These are phyloP conservation scores for Prunella himalayana DNA, from an alignment of 2,113 vertebrate genomes.

Conservation along the genomic window DNA sequence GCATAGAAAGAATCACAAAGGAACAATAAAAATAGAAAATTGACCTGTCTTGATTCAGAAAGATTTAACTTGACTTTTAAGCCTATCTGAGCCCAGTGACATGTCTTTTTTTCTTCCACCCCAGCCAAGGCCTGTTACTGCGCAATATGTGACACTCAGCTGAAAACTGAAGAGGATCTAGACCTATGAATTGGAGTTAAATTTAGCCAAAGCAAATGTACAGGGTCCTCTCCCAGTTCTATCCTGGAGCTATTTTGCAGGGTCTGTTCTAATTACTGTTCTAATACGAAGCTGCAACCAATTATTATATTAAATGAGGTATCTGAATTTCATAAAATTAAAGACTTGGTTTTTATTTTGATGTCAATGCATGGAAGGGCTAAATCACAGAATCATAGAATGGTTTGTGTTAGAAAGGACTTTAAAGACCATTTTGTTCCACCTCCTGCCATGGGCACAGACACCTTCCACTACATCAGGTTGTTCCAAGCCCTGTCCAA, in stretches of 20 bases:
- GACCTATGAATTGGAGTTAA: background rate
- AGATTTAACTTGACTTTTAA: background rate
- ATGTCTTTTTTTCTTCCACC: background rate
- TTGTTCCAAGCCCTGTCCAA: background rate
- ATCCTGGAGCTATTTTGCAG: background rate
- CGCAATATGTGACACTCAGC: background rate
- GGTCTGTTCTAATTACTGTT: background rate
- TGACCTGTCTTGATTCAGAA: background rate
- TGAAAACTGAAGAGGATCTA: background rate
- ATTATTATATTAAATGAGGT: background rate
- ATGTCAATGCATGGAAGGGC: background rate
- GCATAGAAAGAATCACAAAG: background rate
- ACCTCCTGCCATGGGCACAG: background rate
- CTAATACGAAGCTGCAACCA: background rate
- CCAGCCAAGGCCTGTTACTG: background rate
- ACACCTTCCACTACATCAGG: background rate
- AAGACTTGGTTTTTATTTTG: background rate
- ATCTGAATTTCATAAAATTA: background rate
- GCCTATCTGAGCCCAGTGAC: background rate
- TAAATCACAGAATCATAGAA: background rate
- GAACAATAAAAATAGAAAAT: background rate
- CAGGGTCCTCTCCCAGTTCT: background rate
- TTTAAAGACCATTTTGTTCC: background rate
- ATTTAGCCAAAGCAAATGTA: background rate
- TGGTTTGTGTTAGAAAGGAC: background rate